These are phyloP conservation scores for Agrilus cyanescens DNA, from an alignment of 2,888 invertebrate genomes.

Conservation along the genomic window DNA sequence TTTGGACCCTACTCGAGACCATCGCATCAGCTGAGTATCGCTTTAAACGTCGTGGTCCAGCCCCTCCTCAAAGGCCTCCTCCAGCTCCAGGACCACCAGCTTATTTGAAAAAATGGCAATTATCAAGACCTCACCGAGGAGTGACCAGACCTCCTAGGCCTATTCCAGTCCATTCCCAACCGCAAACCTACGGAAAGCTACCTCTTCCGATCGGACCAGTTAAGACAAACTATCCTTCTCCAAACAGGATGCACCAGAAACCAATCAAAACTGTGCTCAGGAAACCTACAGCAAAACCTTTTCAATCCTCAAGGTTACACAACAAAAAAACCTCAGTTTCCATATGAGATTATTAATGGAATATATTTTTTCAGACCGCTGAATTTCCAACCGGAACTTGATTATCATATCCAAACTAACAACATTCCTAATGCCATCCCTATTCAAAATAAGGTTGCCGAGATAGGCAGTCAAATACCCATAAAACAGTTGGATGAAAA, in stretches of 20 bases:
- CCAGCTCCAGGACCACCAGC: slow-evolving; percentile 22
- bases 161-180: slow-evolving; percentile 16
- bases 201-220: neutral
- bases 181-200: slow-evolving; percentile 6
- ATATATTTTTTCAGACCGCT: slow-evolving; percentile 16
- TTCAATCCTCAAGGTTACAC: slow-evolving; percentile 9
- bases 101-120: slow-evolving; percentile 25
- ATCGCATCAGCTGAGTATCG: slow-evolving; percentile 6
- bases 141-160: slow-evolving; percentile 12
- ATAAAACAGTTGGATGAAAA: slow-evolving; percentile 37
- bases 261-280: slow-evolving; percentile 13
- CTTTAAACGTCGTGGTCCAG: slow-evolving; percentile 25
- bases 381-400: slow-evolving; percentile 24
- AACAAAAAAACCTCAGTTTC: slow-evolving; percentile 3
- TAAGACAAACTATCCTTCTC: slow-evolving; percentile 8
- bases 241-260: slow-evolving; percentile 23
- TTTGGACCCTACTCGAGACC: neutral
- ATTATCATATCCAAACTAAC: slow-evolving; percentile 31
- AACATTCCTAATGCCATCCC: slow-evolving; percentile 22
- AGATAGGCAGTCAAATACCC: slow-evolving; percentile 21
- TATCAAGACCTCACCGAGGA: slow-evolving; percentile 8
- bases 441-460: slow-evolving; percentile 5
- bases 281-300: slow-evolving; percentile 11
- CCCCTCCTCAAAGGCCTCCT: slow-evolving; percentile 25
- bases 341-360: slow-evolving; percentile 20